These are phyloP conservation scores for Babylonia areolata DNA, from an alignment of 1,140 invertebrate genomes.

Conservation along the genomic window DNA sequence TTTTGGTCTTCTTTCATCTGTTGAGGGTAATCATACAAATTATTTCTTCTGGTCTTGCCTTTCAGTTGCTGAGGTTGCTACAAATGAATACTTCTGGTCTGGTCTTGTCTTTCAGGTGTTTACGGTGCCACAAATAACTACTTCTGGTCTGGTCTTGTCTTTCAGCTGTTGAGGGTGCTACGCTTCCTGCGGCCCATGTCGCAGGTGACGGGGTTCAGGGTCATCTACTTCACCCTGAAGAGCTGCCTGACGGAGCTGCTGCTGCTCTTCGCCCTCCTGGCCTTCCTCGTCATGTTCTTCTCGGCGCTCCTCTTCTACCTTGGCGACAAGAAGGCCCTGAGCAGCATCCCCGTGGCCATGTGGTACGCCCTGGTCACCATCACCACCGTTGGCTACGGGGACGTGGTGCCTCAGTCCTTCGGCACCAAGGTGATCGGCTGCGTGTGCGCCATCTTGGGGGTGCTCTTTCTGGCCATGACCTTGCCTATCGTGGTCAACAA, in stretches of 20 bases:
- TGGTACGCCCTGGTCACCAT: constrained; percentile 94
- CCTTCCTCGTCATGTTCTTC: constrained; percentile 59
- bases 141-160: too few relatives aligned
- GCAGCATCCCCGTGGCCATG: constrained; percentile 93
- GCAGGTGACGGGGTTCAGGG: constrained; percentile 79
- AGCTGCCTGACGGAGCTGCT: constrained; percentile 55
- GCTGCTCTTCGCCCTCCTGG: constrained; percentile 57
- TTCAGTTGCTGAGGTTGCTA: too few relatives aligned
- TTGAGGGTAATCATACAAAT: too few relatives aligned
- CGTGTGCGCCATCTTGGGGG: constrained; percentile 87
- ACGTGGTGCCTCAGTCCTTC: constrained; percentile 80
- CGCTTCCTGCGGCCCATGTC: constrained; percentile 97
- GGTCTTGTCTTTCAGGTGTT: too few relatives aligned
- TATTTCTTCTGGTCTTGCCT: too few relatives aligned
- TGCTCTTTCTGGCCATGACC: constrained; percentile 74
- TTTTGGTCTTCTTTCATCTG: too few relatives aligned
- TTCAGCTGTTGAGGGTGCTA: constrained; percentile 96
- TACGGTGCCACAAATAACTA: too few relatives aligned
- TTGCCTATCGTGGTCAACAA: constrained; percentile 94
- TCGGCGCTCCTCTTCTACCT: constrained; percentile 58
- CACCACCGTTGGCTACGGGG: constrained; percentile 99
- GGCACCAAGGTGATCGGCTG: constrained; percentile 81
- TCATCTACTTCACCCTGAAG: constrained; percentile 89
- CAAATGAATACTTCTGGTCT: too few relatives aligned
- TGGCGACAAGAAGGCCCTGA: constrained; percentile 77